Percentiles rank a stretch among this genome's conserved stretches.
Evolutionary conservation across 2,797 vertebrate species (phyloP).

Genomic region (Semaprochilodus insignis): DNA sequence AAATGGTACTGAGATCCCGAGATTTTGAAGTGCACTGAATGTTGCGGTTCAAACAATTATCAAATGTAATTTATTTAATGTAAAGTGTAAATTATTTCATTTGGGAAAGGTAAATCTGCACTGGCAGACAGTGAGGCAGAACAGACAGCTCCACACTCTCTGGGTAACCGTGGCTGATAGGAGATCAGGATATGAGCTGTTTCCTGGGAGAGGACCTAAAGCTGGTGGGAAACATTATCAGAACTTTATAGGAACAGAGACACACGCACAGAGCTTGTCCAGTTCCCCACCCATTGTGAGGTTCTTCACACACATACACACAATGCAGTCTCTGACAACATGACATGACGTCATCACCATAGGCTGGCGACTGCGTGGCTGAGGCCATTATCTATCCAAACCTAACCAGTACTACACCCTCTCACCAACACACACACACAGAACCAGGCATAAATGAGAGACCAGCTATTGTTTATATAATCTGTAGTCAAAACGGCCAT

Average conservation of each 20-base stretch:
- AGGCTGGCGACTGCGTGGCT: slow-evolving; percentile 56
- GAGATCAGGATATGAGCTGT: slow-evolving; percentile 29
- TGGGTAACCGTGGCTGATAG: slow-evolving; percentile 23
- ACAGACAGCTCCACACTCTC: slow-evolving; percentile 23
- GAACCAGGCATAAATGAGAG: neutral
- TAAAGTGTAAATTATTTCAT: neutral
- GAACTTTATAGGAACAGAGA: slow-evolving; percentile 12
- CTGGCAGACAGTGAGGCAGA: neutral
- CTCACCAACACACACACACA: neutral
- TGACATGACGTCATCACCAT: slow-evolving; percentile 67
- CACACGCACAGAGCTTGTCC: slow-evolving; percentile 20
- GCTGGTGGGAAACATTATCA: slow-evolving; percentile 57
- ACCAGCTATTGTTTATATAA: no score
- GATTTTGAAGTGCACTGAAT: no score
- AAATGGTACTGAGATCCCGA: no score
- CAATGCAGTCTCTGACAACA: slow-evolving; percentile 56
- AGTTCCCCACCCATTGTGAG: slow-evolving; percentile 35
- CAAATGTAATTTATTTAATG: no score
- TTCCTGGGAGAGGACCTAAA: slow-evolving; percentile 46
- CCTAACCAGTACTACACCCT: slow-evolving; percentile 29
- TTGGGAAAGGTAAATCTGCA: neutral
- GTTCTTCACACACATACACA: slow-evolving; percentile 28
- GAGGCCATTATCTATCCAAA: slow-evolving; percentile 73
- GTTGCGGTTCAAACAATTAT: no score
- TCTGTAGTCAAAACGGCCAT: no score